These are phyloP conservation scores for Hypomesus transpacificus DNA, from an alignment of 2,113 vertebrate species.

Conservation along the genomic window DNA sequence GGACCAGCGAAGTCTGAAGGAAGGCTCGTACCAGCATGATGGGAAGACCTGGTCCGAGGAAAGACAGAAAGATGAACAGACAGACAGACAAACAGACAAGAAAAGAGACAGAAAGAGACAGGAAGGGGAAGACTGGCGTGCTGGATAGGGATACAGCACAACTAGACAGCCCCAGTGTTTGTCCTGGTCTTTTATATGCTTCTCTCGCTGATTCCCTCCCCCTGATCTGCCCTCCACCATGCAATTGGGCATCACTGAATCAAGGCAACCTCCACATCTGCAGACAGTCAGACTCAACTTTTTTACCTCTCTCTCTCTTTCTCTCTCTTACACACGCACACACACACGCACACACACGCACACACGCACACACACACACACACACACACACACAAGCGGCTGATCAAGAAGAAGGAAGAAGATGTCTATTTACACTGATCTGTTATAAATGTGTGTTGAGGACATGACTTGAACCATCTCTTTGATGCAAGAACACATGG, in stretches of 20 bases:
- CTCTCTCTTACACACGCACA: constrained; percentile 8
- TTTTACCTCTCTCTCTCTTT: constrained; percentile 7
- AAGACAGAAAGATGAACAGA: constrained; percentile 16
- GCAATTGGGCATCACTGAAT: constrained; percentile 23
- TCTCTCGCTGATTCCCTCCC: constrained; percentile 43
- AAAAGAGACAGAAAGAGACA: constrained; percentile 6
- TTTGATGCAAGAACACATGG: no score
- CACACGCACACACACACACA: constrained; percentile 15
- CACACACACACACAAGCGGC: constrained; percentile 3
- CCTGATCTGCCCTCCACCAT: constrained; percentile 49
- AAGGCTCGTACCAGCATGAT: constrained; percentile 65
- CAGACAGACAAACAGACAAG: constrained; percentile 11
- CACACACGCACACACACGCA: not conserved
- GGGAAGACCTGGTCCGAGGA: constrained; percentile 12
- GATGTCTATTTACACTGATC: not conserved
- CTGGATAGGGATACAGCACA: constrained; percentile 19
- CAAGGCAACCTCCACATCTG: constrained; percentile 8
- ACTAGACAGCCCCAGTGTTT: constrained; percentile 16
- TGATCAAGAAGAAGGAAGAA: not conserved
- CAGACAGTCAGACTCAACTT: not conserved
- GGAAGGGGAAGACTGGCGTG: constrained; percentile 15
- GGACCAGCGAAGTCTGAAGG: constrained; percentile 68
- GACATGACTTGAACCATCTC: no score
- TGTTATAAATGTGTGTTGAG: not conserved
- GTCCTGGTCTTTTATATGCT: constrained; percentile 59